Evolutionary conservation across 1,140 invertebrate species (phyloP), one percentile per base, ranked within the genome.

Genomic region (Ridgeia piscesae): DNA sequence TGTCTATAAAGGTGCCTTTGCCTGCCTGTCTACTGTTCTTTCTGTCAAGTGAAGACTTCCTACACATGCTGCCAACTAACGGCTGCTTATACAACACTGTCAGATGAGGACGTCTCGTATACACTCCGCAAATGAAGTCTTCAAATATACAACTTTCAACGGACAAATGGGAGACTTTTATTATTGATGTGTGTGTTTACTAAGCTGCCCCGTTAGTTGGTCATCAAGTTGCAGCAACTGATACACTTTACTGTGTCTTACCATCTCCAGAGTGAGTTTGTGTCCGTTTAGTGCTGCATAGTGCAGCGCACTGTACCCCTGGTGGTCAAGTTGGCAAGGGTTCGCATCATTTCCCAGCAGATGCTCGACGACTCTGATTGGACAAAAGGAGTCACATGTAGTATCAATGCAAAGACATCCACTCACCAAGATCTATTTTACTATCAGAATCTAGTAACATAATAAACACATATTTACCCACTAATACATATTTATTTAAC

Each of bases 281-380:
- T 96, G 94, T 0, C 95, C 95, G 90, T 95, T 95, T 33, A 96
- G 92, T 58, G 95, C 95, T 92, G 95, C 95, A 94, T 96, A 96
- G 91, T 96, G 95, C 33, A 96, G 94, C 50, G 95, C 94, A 92
- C 94, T 95, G 93, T 95, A 95, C 4, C 95, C 95, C 34, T 95
- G 93, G 91, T 94, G 93, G 93, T 97, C 97, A 17, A 95, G 94
- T 33, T 97, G 94, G 90, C 95, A 95, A 6, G 97, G 96, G 94
- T 97, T 95, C 1, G 97, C 97, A 93, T 96, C 97, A 93, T 97
- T 96, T 89, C 96, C 95, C 31, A 97, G 93, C 34, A 97, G 94
- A 93, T 97, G 96, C 92, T 97, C 96, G 4, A 97, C 96, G 93
- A 97, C 97, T 92, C 96, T 97, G 93, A n/a, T 94, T 94, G 91